Conservation (phyloP, 2,113 vertebrate genomes). For the Hydropotes inermis region DNA sequence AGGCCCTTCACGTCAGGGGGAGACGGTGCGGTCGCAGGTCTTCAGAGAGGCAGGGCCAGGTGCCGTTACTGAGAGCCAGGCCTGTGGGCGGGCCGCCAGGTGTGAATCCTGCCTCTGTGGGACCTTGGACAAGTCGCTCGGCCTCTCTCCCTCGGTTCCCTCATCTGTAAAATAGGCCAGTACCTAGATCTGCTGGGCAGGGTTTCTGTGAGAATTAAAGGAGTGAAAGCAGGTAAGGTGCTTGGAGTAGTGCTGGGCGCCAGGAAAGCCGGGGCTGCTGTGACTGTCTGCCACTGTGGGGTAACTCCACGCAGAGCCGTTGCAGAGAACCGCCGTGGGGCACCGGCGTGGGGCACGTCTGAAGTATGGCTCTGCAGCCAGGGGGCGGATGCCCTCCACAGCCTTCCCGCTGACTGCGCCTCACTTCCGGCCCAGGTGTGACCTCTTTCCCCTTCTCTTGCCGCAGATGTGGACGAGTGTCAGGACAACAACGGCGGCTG, state of each 20-base stretch:
- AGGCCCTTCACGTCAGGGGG: accelerated
- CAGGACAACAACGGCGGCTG: conserved; percentile 97
- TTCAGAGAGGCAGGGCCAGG: not conserved
- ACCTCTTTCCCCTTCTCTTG: not conserved
- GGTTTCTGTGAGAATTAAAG: not conserved
- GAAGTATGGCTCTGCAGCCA: accelerated
- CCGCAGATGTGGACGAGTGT: conserved; percentile 95
- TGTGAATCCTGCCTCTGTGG: not conserved
- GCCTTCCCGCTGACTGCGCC: accelerated
- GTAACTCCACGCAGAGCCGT: accelerated
- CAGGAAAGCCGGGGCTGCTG: accelerated
- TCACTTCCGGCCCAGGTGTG: not conserved
- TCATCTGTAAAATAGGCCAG: not conserved
- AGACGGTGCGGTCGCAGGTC: accelerated
- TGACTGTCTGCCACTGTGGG: accelerated
- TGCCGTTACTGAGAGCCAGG: accelerated
- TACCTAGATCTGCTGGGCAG: not conserved
- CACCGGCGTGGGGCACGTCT: accelerated
- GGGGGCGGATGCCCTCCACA: accelerated
- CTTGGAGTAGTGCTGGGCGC: accelerated
- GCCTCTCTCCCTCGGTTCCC: not conserved
- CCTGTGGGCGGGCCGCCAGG: not conserved
- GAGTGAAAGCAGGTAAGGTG: not conserved
- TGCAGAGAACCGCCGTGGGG: not conserved
- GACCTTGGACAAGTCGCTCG: not conserved